Conservation (phyloP, 2,113 vertebrate species). For the Balaeniceps rex region DNA sequence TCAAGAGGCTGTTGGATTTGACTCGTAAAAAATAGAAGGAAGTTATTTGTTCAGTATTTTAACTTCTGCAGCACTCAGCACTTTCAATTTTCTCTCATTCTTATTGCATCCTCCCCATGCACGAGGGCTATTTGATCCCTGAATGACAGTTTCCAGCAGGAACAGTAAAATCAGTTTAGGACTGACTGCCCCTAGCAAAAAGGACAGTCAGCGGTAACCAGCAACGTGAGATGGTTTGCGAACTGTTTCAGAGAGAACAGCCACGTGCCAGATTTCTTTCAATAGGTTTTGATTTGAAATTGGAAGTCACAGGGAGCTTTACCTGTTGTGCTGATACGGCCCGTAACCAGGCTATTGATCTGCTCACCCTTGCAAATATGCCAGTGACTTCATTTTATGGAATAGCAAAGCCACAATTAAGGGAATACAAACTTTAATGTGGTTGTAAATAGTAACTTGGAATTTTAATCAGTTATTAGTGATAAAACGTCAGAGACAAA, state of each 20-base stretch:
- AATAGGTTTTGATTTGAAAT: neutral
- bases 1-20: constrained; percentile 49
- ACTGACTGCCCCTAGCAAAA: neutral
- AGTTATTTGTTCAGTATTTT: constrained; percentile 44
- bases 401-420: neutral
- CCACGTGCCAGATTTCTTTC: neutral
- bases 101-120: neutral
- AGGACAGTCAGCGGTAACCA: neutral
- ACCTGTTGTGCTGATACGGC: neutral
- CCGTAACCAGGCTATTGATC: neutral
- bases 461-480: neutral
- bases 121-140: neutral
- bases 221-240: neutral
- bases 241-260: neutral
- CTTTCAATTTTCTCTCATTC: constrained; percentile 17
- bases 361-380: neutral
- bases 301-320: neutral
- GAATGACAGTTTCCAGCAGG: constrained; percentile 1
- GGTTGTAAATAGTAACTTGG: neutral
- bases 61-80: constrained; percentile 33
- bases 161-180: neutral
- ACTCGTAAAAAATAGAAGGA: constrained; percentile 30
- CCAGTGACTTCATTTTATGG: neutral
- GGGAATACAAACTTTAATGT: neutral
- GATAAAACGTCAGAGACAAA: neutral